These are phyloP conservation scores for Corythaixoides concolor DNA, from an alignment of 2,113 vertebrate species.

Conservation along the genomic window DNA sequence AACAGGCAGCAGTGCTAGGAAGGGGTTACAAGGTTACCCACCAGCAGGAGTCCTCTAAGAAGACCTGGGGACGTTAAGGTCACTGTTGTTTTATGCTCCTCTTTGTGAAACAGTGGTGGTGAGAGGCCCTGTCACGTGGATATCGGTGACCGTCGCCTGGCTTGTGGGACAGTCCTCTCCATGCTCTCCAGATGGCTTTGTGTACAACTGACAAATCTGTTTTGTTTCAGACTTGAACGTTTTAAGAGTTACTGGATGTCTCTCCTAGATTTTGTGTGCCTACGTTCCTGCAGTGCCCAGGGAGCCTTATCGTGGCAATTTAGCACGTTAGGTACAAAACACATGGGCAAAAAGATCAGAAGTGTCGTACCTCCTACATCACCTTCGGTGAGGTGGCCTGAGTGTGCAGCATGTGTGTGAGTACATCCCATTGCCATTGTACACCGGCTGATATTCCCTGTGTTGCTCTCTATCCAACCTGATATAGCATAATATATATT, in stretches of 20 bases:
- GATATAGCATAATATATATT: too few species aligned
- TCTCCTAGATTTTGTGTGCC: slow-evolving; percentile 2
- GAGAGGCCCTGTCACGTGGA: not conserved
- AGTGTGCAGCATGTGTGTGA: not conserved
- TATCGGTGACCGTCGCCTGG: not conserved
- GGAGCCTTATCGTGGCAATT: not conserved
- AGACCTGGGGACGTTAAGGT: not conserved
- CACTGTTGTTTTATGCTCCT: rapidly evolving
- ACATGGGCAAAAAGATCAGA: not conserved
- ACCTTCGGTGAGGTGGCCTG: not conserved
- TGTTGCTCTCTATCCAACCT: not conserved
- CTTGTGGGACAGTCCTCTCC: not conserved
- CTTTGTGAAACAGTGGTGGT: not conserved
- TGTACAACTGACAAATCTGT: not conserved
- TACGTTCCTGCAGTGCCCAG: not conserved
- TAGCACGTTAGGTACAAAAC: rapidly evolving
- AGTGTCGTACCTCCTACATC: not conserved
- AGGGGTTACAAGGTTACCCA: not conserved
- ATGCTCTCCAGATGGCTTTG: slow-evolving; percentile 35
- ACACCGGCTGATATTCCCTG: not conserved
- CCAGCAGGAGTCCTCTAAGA: not conserved
- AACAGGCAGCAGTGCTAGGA: not conserved
- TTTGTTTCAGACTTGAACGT: not conserved
- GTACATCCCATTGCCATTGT: not conserved
- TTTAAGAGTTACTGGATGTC: slow-evolving; percentile 37